These are phyloP conservation scores for Eupithecia inturbata DNA, from an alignment of 2,888 invertebrate genomes.

Conservation along the genomic window DNA sequence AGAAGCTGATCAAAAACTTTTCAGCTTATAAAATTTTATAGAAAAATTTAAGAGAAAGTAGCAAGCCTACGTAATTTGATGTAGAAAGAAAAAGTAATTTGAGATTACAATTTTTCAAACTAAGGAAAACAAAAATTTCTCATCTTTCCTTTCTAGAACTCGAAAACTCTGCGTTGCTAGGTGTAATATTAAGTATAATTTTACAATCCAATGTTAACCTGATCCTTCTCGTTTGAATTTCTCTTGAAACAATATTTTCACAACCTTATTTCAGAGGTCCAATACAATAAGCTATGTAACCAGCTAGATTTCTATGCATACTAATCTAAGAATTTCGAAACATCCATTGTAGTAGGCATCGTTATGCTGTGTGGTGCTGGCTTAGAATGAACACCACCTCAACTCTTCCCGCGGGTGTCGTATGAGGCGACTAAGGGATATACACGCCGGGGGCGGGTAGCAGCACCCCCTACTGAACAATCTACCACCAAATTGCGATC, in stretches of 20 bases:
- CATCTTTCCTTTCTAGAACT: background rate
- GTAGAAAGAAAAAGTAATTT: constrained; percentile 23
- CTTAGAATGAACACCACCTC: too few relatives aligned
- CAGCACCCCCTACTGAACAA: too few relatives aligned
- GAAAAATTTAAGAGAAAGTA: constrained; percentile 34
- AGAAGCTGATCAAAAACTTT: constrained; percentile 50
- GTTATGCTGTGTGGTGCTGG: too few relatives aligned
- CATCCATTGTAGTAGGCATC: constrained; percentile 1
- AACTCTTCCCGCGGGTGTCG: too few relatives aligned
- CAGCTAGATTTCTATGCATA: constrained; percentile 31
- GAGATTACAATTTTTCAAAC: constrained; percentile 16
- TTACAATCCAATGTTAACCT: constrained; percentile 15
- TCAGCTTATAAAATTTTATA: constrained; percentile 47
- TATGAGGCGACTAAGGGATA: too few relatives aligned
- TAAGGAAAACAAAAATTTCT: background rate
- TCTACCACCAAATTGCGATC: too few relatives aligned
- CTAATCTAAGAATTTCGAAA: constrained; percentile 35
- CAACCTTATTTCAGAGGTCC: constrained; percentile 20
- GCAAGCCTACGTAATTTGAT: constrained; percentile 24
- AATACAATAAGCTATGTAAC: constrained; percentile 13
- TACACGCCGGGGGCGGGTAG: too few relatives aligned
- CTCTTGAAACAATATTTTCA: constrained; percentile 18
- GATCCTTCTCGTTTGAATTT: constrained; percentile 13
- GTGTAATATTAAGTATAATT: too few relatives aligned
- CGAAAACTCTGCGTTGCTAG: background rate